These are phyloP conservation scores for Morus bassanus DNA, from an alignment of 2,797 vertebrate species.

Conservation along the genomic window DNA sequence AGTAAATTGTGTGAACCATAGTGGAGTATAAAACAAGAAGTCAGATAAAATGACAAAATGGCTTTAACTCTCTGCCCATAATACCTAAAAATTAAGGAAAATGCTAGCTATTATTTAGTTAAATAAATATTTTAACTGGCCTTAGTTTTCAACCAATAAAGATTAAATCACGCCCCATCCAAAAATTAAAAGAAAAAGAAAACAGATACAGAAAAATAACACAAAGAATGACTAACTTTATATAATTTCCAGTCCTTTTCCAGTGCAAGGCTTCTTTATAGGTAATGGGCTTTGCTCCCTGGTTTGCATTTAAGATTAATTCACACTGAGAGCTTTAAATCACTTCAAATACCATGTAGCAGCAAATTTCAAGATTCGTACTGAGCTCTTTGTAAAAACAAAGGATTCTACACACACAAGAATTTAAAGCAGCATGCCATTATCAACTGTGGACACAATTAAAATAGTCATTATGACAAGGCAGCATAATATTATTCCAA, in stretches of 20 bases:
- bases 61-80: neutral
- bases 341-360: slow-evolving; percentile 35
- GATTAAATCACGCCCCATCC: neutral
- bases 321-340: slow-evolving; percentile 32
- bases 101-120: neutral
- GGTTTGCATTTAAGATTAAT: slow-evolving; percentile 50
- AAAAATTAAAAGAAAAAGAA: neutral
- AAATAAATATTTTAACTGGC: neutral
- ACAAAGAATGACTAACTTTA: neutral
- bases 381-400: slow-evolving; percentile 46
- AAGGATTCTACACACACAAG: neutral
- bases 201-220: neutral
- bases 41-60: neutral
- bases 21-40: neutral
- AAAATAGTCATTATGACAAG: neutral
- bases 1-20: neutral
- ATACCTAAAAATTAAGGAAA: neutral
- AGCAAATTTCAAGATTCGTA: slow-evolving; percentile 34
- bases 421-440: neutral
- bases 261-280: neutral
- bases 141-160: neutral
- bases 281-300: neutral
- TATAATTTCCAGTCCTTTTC: neutral
- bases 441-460: slow-evolving; percentile 39
- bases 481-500: neutral